Evolutionary conservation across 2,113 vertebrate species (phyloP), one percentile per base, ranked within the genome.

Genomic region (Alces alces): DNA sequence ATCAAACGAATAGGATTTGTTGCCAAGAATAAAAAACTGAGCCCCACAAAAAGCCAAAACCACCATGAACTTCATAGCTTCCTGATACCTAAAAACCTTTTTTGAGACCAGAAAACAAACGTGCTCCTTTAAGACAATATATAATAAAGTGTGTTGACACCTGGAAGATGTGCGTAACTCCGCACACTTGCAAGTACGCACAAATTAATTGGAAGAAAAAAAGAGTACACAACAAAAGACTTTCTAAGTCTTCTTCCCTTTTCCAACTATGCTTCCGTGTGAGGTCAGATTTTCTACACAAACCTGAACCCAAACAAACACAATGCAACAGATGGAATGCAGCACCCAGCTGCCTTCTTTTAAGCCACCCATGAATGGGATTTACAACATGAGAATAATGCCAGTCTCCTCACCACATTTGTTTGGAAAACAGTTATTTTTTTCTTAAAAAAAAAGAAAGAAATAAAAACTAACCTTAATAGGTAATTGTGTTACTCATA

Each of bases 131-230:
- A 55, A 55, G 15, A 33, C 47, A 39, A 27, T 19, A 64, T 10
- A 54, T 25, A 55, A 61, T 2, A 28, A 70, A 86, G 50, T 12
- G 0, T 52, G 39, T 45, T 0, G 3, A 84, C 27, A n/a, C 50
- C 6, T 57, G 33, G 84, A 78, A 78, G 47, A 52, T 11, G 6
- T 50, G 13, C 2, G 0, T 52, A 19, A 58, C 27, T 89, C 30
- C 0, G 0, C 30, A 52, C 7, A 15, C 21, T n/a, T n/a, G 50
- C 0, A 3, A 39, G 19, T 6, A 5, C 8, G 0, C 23, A 36
- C 52, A 28, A 30, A 52, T 45, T 82, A 94, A 36, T 1, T 73
- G 43, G 5, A 36, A 80, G 3, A 27, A 86, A 27, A 27, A n/a
- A 8, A 83, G 36, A 39, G 57, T 39, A 55, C 21, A 4, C 52